Evolutionary conservation across 2,888 invertebrate species (phyloP), one percentile per base, ranked within the genome.

Genomic region (Dolomedes plantarius): DNA sequence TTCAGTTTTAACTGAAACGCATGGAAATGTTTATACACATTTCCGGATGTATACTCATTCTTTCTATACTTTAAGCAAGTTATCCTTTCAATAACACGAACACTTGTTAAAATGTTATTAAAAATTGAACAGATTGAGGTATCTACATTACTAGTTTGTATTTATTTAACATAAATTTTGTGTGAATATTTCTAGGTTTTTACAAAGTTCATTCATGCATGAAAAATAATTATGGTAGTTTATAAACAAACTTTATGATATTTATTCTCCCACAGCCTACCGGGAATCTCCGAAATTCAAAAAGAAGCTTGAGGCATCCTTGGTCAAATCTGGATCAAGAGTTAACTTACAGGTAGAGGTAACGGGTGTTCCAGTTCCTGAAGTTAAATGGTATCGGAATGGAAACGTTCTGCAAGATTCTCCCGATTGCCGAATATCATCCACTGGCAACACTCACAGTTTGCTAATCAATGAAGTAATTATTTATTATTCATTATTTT

Each of bases 331-430:
- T 13, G 88, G 87, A 27, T 75, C 81, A 9, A 73, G 77, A 27
- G 64, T 89, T 11, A 73, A 62, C 9, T 36, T 95, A 89, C 95
- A 95, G 91, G 95, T 95, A 89, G 92, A 94, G 90, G 93, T 94
- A 86, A 92, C 92, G 71, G 95, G 95, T 87, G 92, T 93, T 89
- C 95, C 95, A 65, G 91, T 92, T 76, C 95, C 95, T 7, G 92
- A 93, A 50, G 91, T 95, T 68, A 92, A 92, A 88, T 95, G 95
- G 95, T 92, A 93, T 85, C 94, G 94, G 90, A 94, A 95, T 91
- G 94, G 94, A 88, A 94, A 94, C 0, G 96, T 95, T 0, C 94
- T 97, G 0, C 96, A 96, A 90, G 96, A 96, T 91, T 96, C 96
- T 0, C 93, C 94, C 41, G 96, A 96, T 90, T 94, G 96, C 89